Conservation (phyloP, 2,797 vertebrate species). For the Prunella strophiata region DNA sequence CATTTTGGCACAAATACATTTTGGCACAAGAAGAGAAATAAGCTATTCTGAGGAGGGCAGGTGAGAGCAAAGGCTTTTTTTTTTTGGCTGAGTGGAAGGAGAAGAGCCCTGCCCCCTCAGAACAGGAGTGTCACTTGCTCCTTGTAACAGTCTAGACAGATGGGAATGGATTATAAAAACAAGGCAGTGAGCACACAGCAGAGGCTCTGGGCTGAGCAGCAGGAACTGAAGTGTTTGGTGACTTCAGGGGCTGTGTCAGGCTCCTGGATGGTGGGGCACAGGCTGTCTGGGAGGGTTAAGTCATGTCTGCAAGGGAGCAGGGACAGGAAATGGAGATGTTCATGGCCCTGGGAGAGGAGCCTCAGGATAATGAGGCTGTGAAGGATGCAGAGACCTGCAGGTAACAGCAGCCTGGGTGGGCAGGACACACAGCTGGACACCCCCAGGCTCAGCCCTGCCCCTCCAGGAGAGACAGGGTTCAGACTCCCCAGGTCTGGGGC, state of each 20-base stretch:
- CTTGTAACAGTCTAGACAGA: constrained; percentile 57
- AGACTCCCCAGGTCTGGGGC: neutral
- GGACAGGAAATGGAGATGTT: constrained; percentile 20
- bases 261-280: constrained; percentile 18
- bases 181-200: constrained; percentile 38
- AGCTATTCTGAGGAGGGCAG: constrained; percentile 36
- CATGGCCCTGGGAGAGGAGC: neutral
- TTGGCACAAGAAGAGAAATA: constrained; percentile 25
- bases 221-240: constrained; percentile 42
- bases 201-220: constrained; percentile 11
- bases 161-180: constrained; percentile 32
- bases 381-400: neutral
- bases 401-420: neutral
- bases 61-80: constrained; percentile 10
- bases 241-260: constrained; percentile 32
- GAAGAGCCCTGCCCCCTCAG: neutral
- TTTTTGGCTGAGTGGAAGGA: constrained; percentile 19
- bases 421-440: neutral
- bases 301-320: constrained; percentile 67
- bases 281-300: constrained; percentile 60
- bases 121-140: neutral
- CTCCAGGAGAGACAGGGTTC: neutral
- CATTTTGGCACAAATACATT: constrained; percentile 27
- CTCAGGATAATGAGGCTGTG: neutral
- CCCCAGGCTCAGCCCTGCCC: neutral